Conservation (phyloP, 1,140 invertebrate species). For the Drosophila ironensis region DNA sequence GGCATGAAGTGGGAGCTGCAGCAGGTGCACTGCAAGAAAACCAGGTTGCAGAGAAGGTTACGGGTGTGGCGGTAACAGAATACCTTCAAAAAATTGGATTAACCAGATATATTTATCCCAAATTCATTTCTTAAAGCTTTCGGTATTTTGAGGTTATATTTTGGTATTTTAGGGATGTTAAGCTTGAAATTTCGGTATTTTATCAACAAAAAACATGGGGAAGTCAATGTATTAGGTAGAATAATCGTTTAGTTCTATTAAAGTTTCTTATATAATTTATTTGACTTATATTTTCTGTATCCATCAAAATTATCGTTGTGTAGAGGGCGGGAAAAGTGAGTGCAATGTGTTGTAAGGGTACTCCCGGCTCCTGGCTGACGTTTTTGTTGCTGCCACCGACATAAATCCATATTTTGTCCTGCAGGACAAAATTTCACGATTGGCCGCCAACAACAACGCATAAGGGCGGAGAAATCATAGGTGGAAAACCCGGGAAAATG, state of each 20-base stretch:
- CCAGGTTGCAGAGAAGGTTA: neutral
- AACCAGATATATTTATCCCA: too few relatives aligned
- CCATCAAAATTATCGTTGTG: neutral
- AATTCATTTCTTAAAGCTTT: too few relatives aligned
- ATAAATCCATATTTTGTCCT: slow-evolving; percentile 77
- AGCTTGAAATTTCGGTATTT: too few relatives aligned
- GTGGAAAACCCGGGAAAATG: slow-evolving; percentile 57
- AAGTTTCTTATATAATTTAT: too few relatives aligned
- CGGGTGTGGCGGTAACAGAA: neutral
- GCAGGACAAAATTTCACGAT: slow-evolving; percentile 74
- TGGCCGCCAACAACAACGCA: slow-evolving; percentile 37
- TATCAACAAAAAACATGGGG: too few relatives aligned
- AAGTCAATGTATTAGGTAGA: too few relatives aligned
- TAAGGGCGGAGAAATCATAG: slow-evolving; percentile 13
- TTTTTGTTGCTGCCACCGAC: slow-evolving; percentile 43
- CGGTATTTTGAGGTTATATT: too few relatives aligned
- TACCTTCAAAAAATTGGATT: neutral
- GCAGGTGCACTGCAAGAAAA: neutral
- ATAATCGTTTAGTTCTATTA: too few relatives aligned
- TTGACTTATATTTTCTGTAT: neutral
- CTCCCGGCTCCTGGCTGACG: slow-evolving; percentile 28
- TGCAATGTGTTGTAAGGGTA: slow-evolving; percentile 26
- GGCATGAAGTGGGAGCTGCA: slow-evolving; percentile 23
- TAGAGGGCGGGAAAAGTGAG: slow-evolving; percentile 45
- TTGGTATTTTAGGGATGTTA: too few relatives aligned